Base-by-base conservation (phyloP, 2,113 vertebrate genomes). In the Daboia siamensis region DNA sequence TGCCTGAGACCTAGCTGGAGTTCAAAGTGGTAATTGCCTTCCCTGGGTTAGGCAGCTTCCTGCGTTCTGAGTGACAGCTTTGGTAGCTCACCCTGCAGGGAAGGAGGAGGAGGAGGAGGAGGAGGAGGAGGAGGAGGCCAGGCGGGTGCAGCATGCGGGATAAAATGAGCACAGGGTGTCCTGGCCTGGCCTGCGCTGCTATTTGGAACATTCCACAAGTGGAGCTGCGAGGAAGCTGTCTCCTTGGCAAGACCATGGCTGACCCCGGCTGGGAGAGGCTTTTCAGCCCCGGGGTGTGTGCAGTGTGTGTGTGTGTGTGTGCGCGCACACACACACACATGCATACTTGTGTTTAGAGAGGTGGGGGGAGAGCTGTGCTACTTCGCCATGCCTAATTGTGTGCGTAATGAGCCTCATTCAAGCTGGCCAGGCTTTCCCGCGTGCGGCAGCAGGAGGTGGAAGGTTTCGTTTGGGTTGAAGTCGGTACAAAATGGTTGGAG, bases 111-210 rank as follows among this genome's bases (percentile, higher is more conserved):
- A 2, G 86, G 51, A 11, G 86, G n/a, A n/a, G n/a, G 96, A 95
- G 96, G 64, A n/a, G 64, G 61, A 64, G 61, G 61, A 69, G 64
- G 29, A 80, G 69, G 33, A 39, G 95, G 95, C 96, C 93, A 95
- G 94, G 29, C 44, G 90, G 69, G 91, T 17, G 54, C 74, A 92
- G 88, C 69, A 46, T 33, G 55, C 29, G 23, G 88, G 44, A 56
- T 69, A 96, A 95, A 95, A 95, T 91, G 17, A 97, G 97, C 96
- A 97, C 97, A 97, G 93, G 93, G 91, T 96, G 97, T 97, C 96
- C 97, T 96, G 96, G 96, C 95, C 94, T 1, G 93, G 91, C 91
- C 95, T 93, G 80, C 93, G 39, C 56, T n/a, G 91, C 93, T 91
- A 90, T 94, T 92, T 94, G 90, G 96, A 91, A 97, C 97, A 95